phyloP scores from a whole-genome alignment of 2,888 invertebrate species.

The Escarpia spicata region DNA sequence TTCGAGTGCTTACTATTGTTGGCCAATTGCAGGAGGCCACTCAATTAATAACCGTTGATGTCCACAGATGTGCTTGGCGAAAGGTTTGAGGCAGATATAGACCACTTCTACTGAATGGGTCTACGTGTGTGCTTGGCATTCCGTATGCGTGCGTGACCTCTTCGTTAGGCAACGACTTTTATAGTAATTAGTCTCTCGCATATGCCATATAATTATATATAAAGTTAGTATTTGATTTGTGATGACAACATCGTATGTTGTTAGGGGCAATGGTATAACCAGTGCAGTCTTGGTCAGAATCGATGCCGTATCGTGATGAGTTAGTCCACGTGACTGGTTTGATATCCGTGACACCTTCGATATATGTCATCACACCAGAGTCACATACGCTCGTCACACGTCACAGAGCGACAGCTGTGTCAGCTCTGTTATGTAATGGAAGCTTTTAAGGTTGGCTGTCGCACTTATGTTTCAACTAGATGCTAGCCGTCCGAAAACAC shows the following conservation, averaged over 20 bases:
- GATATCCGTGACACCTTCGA: not conserved
- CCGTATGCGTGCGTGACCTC: not conserved
- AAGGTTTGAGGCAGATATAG: not conserved
- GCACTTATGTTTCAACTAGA: not conserved
- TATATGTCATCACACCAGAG: not conserved
- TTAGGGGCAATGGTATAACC: not conserved
- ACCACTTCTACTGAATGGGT: not conserved
- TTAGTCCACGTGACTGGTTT: not conserved
- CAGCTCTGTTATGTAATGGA: too few relatives aligned
- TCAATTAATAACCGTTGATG: too few relatives aligned
- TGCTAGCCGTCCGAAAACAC: not conserved
- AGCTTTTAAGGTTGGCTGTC: not conserved
- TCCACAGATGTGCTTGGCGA: not conserved
- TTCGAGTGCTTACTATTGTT: not conserved
- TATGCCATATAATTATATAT: not conserved
- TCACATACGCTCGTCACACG: too few relatives aligned
- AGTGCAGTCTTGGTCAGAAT: not conserved
- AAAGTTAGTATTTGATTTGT: not conserved
- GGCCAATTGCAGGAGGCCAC: not conserved
- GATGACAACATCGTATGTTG: not conserved
- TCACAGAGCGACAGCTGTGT: too few relatives aligned
- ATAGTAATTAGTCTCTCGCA: not conserved
- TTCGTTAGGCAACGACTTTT: not conserved
- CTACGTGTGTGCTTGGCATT: not conserved
- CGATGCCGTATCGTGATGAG: not conserved